These are phyloP conservation scores for Axea sp. DNA, from an alignment of 2,888 invertebrate genomes.

Conservation along the genomic window DNA sequence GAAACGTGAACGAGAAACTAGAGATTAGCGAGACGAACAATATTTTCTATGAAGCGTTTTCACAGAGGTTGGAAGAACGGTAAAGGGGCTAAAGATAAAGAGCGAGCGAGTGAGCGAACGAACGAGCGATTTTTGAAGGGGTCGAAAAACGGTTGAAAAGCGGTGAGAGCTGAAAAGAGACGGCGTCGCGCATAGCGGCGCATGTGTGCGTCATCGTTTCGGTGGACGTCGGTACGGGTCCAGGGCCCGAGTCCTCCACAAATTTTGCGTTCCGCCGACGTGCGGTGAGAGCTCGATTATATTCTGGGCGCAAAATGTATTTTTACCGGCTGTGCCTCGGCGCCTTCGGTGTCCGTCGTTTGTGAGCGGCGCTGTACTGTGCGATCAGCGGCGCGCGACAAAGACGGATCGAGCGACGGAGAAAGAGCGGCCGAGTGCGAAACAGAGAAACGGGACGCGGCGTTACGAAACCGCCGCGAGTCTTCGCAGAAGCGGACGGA, in stretches of 20 bases:
- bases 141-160: too few relatives aligned
- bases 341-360: slow-evolving; percentile 56
- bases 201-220: slow-evolving; percentile 33
- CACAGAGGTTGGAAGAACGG: too few relatives aligned
- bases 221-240: neutral
- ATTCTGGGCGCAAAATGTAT: slow-evolving; percentile 74
- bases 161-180: too few relatives aligned
- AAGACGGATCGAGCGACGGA: slow-evolving; percentile 35
- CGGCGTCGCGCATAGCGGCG: too few relatives aligned
- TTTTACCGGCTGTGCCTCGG: slow-evolving; percentile 67
- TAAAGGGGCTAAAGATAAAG: too few relatives aligned
- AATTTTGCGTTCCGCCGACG: slow-evolving; percentile 12
- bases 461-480: slow-evolving; percentile 74
- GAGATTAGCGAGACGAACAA: too few relatives aligned
- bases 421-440: slow-evolving; percentile 42
- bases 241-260: slow-evolving; percentile 20
- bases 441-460: slow-evolving; percentile 64
- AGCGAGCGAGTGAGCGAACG: too few relatives aligned
- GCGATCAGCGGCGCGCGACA: slow-evolving; percentile 33
- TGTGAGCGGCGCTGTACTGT: slow-evolving; percentile 46
- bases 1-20: too few relatives aligned
- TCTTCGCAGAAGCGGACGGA: slow-evolving; percentile 58
- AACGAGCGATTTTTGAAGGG: too few relatives aligned
- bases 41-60: too few relatives aligned
- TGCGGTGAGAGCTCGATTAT: slow-evolving; percentile 68